Conservation (phyloP, 1,140 invertebrate genomes). For the Eumeta japonica region DNA sequence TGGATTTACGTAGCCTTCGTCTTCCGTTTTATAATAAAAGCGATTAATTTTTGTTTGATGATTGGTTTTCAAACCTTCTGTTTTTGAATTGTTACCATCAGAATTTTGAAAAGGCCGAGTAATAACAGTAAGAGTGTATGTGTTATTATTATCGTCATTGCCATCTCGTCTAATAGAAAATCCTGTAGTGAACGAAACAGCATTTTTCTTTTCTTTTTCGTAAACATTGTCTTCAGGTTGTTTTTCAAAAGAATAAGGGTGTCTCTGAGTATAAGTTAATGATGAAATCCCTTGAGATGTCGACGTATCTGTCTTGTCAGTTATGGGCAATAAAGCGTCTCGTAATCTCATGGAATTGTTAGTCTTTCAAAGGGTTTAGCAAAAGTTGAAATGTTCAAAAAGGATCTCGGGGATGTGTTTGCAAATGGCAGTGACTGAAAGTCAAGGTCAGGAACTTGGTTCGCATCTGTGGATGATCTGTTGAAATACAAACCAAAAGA, state of each 20-base stretch:
- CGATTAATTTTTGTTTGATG: too few relatives aligned
- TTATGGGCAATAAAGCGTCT: conserved; percentile 28
- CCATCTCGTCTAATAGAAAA: conserved; percentile 48
- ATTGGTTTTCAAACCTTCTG: too few relatives aligned
- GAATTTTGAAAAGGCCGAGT: conserved; percentile 29
- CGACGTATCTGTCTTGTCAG: too few relatives aligned
- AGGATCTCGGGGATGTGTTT: conserved; percentile 12
- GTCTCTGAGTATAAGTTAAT: too few relatives aligned
- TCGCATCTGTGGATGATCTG: conserved; percentile 58
- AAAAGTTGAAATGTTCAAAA: conserved; percentile 43
- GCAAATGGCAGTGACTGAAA: conserved; percentile 21
- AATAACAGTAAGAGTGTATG: conserved; percentile 45
- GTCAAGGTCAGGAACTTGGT: conserved; percentile 36
- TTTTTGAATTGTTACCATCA: too few relatives aligned
- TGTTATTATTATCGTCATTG: conserved; percentile 44
- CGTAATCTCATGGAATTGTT: conserved; percentile 34
- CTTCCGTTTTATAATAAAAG: too few relatives aligned
- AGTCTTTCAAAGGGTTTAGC: conserved; percentile 52
- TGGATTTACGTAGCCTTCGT: conserved; percentile 10
- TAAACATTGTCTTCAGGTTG: too few relatives aligned
- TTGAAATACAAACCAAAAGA: conserved; percentile 56
- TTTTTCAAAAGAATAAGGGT: too few relatives aligned
- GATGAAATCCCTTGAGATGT: too few relatives aligned
- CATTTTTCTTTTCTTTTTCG: conserved; percentile 43
- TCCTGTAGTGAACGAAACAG: conserved; percentile 46